A percentile compares a stretch with the other conserved stretches of the same genome.
phyloP scores from a whole-genome alignment of 2,113 vertebrate genomes.

The Sinocyclocheilus maitianheensis region DNA sequence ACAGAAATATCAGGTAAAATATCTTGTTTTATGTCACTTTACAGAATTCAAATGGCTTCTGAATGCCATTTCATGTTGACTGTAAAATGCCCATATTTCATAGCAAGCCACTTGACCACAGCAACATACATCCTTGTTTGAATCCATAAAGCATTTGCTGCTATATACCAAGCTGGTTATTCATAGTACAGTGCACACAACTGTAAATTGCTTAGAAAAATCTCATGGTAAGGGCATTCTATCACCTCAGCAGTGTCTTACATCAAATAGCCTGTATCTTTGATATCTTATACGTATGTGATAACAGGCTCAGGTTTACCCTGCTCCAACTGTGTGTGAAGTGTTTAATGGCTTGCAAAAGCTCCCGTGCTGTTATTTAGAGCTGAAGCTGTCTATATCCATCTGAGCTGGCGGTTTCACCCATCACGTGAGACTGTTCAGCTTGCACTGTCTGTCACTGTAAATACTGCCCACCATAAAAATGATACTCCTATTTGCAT shows the following conservation, averaged over 20 bases:
- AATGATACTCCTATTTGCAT: slow-evolving; percentile 15
- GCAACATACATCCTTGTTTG: not conserved
- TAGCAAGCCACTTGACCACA: not conserved
- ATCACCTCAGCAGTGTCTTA: not conserved
- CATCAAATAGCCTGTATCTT: slow-evolving; percentile 11
- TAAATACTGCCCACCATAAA: slow-evolving; percentile 13
- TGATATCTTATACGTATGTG: not conserved
- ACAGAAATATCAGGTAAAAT: too few relatives aligned
- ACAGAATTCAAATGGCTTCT: not conserved
- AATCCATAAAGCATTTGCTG: not conserved
- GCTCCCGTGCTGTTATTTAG: slow-evolving; percentile 45
- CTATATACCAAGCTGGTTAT: not conserved
- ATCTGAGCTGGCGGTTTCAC: slow-evolving; percentile 35
- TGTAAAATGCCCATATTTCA: not conserved
- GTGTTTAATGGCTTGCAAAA: slow-evolving; percentile 37
- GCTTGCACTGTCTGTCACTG: slow-evolving; percentile 2
- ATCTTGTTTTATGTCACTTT: too few relatives aligned
- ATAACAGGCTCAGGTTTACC: slow-evolving; percentile 18
- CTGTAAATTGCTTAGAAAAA: not conserved
- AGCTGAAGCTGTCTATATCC: slow-evolving; percentile 22
- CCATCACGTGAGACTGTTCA: slow-evolving; percentile 9
- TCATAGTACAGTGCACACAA: not conserved
- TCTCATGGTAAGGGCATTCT: not conserved
- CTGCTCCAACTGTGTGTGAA: slow-evolving; percentile 24
- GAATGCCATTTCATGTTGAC: not conserved